Conservation (phyloP, 2,888 invertebrate genomes). For the Lucinisca nassula region DNA sequence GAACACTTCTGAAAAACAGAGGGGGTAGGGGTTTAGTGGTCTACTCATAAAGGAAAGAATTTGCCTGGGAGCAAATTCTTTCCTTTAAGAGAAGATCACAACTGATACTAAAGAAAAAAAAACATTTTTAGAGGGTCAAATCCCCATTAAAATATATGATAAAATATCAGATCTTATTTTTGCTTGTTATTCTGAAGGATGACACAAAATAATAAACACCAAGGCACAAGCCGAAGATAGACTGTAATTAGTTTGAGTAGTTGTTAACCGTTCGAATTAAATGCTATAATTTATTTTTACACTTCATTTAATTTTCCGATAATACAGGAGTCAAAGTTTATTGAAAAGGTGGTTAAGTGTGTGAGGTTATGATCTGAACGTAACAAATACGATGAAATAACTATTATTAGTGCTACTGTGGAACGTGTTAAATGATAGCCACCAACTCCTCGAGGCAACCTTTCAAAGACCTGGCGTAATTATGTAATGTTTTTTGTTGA, state of each 20-base stretch:
- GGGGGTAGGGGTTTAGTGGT: too few species aligned
- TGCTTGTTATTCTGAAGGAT: too few species aligned
- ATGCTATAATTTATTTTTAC: conserved; percentile 3
- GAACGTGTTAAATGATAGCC: conserved; percentile 10
- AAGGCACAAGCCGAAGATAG: background rate
- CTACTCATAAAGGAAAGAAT: too few species aligned
- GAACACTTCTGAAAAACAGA: too few species aligned
- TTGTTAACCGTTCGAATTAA: background rate
- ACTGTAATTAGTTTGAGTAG: background rate
- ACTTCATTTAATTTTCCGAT: background rate
- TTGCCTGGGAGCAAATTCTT: background rate
- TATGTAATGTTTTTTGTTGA: background rate
- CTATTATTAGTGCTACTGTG: background rate
- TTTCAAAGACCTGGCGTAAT: conserved; percentile 4
- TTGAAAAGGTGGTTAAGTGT: background rate
- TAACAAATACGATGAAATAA: conserved; percentile 10
- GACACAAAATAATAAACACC: background rate
- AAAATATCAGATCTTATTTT: too few species aligned
- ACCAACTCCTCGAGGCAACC: background rate
- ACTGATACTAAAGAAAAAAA: too few species aligned
- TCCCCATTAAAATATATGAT: too few species aligned
- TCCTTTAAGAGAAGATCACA: background rate
- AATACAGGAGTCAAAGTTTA: background rate
- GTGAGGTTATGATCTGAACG: background rate
- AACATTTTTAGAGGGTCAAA: too few species aligned